Evolutionary conservation across 2,113 vertebrate genomes (phyloP).

Genomic region (Pao palembangensis): DNA sequence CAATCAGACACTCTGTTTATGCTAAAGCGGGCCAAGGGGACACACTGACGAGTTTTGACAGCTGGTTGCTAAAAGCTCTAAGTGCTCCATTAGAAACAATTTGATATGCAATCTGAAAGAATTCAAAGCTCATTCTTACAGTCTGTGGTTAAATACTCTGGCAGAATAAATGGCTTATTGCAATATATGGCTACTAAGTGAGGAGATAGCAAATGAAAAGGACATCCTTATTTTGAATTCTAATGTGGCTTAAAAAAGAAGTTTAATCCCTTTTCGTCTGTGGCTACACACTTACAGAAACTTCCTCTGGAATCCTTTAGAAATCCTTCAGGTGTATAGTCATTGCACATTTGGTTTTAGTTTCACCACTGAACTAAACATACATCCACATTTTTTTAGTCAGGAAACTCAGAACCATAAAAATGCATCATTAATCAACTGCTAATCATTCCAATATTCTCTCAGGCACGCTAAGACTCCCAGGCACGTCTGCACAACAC

Average conservation of each 20-base stretch:
- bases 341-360: constrained; percentile 53
- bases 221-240: constrained; percentile 7
- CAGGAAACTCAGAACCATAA: constrained; percentile 60
- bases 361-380: constrained; percentile 58
- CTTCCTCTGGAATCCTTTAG: constrained; percentile 1
- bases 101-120: constrained; percentile 52
- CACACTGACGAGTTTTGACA: constrained; percentile 58
- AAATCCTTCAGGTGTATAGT: constrained; percentile 46
- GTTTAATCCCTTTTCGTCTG: no score
- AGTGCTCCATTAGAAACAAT: constrained; percentile 65
- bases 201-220: constrained; percentile 1
- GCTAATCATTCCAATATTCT: constrained; percentile 51
- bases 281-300: no score
- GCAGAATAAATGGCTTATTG: constrained; percentile 10
- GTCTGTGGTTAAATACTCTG: constrained; percentile 22
- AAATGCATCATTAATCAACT: constrained; percentile 59
- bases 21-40: constrained; percentile 44
- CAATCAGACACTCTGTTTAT: constrained; percentile 57
- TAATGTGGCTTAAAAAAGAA: constrained; percentile 5
- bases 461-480: neutral
- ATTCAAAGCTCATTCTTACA: constrained; percentile 8
- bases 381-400: constrained; percentile 59
- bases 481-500: neutral
- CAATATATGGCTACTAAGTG: constrained; percentile 7
- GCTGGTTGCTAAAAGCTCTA: constrained; percentile 62